These are phyloP conservation scores for Rhaphigaster nebulosa DNA, from an alignment of 2,888 invertebrate genomes.

Conservation along the genomic window DNA sequence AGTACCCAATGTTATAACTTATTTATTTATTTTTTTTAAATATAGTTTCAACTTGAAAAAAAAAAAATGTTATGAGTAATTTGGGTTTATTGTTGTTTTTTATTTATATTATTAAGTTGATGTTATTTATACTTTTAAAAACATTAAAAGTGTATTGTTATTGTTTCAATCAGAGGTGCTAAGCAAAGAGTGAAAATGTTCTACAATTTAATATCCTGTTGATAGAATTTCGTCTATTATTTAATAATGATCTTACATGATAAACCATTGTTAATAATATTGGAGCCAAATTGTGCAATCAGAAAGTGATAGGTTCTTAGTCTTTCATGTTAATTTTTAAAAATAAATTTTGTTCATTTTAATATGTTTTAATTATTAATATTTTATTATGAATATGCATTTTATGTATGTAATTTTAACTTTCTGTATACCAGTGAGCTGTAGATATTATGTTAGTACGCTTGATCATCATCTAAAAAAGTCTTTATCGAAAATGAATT, in stretches of 20 bases:
- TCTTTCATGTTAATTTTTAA: neutral
- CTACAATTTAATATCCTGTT: neutral
- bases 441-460: neutral
- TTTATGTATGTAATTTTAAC: neutral
- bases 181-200: neutral
- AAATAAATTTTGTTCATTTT: neutral
- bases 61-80: neutral
- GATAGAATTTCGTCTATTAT: neutral
- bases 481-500: neutral
- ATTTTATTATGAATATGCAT: neutral
- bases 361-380: neutral
- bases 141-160: neutral
- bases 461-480: neutral
- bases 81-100: neutral
- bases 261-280: neutral
- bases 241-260: neutral
- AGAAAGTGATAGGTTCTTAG: neutral
- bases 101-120: neutral
- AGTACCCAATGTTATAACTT: neutral
- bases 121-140: neutral
- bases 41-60: neutral
- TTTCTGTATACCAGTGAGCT: neutral
- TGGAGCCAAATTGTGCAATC: neutral
- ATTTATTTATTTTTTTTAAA: conserved; percentile 3
- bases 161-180: neutral